These are phyloP conservation scores for Drosophila maculinotata DNA, from an alignment of 2,888 invertebrate genomes.

Conservation along the genomic window DNA sequence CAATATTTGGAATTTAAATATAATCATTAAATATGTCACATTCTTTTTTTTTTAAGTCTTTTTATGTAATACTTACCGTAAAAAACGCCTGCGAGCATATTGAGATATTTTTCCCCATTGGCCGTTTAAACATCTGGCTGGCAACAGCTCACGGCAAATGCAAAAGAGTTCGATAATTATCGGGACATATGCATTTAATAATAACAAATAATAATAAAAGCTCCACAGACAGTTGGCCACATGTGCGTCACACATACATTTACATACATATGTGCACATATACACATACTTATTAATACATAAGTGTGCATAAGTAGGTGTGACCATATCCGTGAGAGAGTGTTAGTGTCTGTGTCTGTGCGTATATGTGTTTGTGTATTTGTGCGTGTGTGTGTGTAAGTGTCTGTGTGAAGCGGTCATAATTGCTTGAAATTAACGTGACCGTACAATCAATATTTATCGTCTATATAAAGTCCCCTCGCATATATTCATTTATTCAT, in stretches of 20 bases:
- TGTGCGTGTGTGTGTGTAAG: conserved; percentile 8
- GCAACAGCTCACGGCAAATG: conserved; percentile 15
- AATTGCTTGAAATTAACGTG: conserved; percentile 77
- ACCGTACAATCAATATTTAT: conserved; percentile 76
- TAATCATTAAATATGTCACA: too few species aligned
- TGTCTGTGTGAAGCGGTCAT: conserved; percentile 54
- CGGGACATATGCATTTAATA: conserved; percentile 55
- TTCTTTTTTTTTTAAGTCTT: too few species aligned
- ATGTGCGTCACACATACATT: conserved; percentile 5
- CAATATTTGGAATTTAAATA: background rate
- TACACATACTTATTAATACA: conserved; percentile 18
- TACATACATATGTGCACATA: conserved; percentile 1
- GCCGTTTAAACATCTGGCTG: conserved; percentile 40
- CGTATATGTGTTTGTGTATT: too few species aligned
- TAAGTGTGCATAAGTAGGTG: conserved; percentile 4
- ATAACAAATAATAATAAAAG: conserved; percentile 55
- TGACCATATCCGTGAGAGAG: conserved; percentile 10
- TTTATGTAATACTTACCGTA: background rate
- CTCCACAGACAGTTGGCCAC: conserved; percentile 32
- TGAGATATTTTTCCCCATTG: conserved; percentile 15
- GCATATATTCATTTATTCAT: conserved; percentile 30
- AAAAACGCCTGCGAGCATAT: background rate
- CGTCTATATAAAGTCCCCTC: conserved; percentile 48
- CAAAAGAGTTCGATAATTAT: conserved; percentile 60
- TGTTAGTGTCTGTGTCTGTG: conserved; percentile 13